Conservation (phyloP, 2,888 invertebrate species). For the Philereme transversata region DNA sequence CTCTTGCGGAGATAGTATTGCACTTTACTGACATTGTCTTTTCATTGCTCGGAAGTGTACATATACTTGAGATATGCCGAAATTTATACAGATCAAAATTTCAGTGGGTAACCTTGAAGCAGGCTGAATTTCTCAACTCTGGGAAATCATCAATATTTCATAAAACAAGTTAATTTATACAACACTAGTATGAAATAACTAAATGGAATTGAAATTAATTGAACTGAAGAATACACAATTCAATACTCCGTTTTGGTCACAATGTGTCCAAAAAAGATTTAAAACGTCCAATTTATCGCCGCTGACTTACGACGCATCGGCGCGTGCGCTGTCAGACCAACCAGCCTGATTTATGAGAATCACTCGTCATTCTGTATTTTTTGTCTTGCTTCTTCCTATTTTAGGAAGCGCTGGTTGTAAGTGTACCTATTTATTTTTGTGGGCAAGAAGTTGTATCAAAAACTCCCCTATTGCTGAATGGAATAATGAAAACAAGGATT, state of each 20-base stretch:
- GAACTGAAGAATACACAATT: constrained; percentile 6
- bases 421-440: constrained; percentile 6
- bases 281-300: constrained; percentile 20
- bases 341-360: constrained; percentile 21
- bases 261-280: constrained; percentile 20
- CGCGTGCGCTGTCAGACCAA: constrained; percentile 23
- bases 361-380: constrained; percentile 32
- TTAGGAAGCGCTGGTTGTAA: constrained; percentile 18
- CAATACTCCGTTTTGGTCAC: constrained; percentile 12
- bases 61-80: not conserved
- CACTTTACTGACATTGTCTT: too few relatives aligned
- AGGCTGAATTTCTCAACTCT: not conserved
- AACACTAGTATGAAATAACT: too few relatives aligned
- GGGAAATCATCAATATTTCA: not conserved
- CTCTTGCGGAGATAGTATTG: too few relatives aligned
- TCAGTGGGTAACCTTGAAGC: not conserved
- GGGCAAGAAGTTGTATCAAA: too few relatives aligned
- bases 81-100: not conserved
- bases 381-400: constrained; percentile 23
- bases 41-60: too few relatives aligned
- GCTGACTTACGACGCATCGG: constrained; percentile 3
- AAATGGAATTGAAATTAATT: too few relatives aligned
- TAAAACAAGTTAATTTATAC: too few relatives aligned
- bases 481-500: too few relatives aligned
- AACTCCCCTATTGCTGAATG: too few relatives aligned